Evolutionary conservation across 2,888 invertebrate genomes (phyloP).

Genomic region (Cecidostiba fungosa): DNA sequence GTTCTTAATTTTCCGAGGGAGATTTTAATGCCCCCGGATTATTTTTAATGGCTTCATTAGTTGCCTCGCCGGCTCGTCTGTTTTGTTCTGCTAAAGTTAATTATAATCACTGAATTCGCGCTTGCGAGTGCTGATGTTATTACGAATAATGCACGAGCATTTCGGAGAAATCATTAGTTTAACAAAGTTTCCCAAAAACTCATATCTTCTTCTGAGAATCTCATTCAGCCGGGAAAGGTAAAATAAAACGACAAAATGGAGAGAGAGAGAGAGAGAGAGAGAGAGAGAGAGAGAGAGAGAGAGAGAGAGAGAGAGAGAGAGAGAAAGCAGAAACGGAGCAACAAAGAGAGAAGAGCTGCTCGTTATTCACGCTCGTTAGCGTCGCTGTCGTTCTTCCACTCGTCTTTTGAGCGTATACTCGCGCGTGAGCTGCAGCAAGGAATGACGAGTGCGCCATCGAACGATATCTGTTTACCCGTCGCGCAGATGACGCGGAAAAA

Average conservation of each 20-base stretch:
- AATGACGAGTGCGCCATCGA: constrained; percentile 52
- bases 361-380: constrained; percentile 59
- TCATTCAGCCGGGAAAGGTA: neutral
- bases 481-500: constrained; percentile 38
- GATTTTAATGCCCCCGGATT: constrained; percentile 17
- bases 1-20: constrained; percentile 20
- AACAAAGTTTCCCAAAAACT: neutral
- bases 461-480: constrained; percentile 61
- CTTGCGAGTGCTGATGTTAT: neutral
- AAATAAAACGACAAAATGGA: neutral
- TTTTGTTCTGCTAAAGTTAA: neutral
- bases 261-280: too few species aligned
- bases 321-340: neutral
- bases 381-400: neutral
- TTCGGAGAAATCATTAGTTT: neutral
- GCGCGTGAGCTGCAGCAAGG: neutral
- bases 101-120: neutral
- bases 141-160: neutral
- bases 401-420: constrained; percentile 30
- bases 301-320: too few species aligned
- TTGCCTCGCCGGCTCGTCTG: neutral
- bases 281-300: too few species aligned
- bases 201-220: neutral
- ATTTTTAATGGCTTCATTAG: constrained; percentile 14
- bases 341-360: constrained; percentile 14